These are phyloP conservation scores for Eulemur coronatus DNA, from an alignment of 2,797 vertebrate species.

Conservation along the genomic window DNA sequence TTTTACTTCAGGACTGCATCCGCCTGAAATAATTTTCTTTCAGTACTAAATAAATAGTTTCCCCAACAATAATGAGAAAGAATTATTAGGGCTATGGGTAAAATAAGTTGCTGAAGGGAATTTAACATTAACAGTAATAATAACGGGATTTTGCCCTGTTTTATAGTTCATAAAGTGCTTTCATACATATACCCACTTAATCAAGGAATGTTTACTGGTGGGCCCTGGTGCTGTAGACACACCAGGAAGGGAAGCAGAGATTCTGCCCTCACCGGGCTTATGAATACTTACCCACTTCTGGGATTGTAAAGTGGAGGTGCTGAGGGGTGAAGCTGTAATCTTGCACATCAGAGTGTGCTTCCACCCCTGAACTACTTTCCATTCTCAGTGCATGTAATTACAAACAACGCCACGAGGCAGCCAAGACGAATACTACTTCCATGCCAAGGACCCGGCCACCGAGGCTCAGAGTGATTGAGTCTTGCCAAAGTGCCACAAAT, in stretches of 20 bases:
- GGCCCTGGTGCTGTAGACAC: not conserved
- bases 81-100: not conserved
- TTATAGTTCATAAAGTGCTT: not conserved
- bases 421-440: not conserved
- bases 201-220: not conserved
- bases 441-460: not conserved
- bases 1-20: not conserved
- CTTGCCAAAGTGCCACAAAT: not conserved
- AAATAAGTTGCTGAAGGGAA: not conserved
- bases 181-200: not conserved
- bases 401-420: not conserved
- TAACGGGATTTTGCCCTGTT: not conserved
- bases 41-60: constrained; percentile 10
- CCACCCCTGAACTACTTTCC: not conserved
- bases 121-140: not conserved
- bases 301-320: not conserved
- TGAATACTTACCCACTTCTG: not conserved
- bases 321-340: not conserved
- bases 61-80: not conserved
- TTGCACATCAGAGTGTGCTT: not conserved
- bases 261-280: not conserved
- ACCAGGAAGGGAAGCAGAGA: not conserved
- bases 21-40: constrained; percentile 23
- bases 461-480: not conserved
- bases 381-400: not conserved